Evolutionary conservation across 2,113 vertebrate species (phyloP).

Genomic region (Rhizomys pruinosus): DNA sequence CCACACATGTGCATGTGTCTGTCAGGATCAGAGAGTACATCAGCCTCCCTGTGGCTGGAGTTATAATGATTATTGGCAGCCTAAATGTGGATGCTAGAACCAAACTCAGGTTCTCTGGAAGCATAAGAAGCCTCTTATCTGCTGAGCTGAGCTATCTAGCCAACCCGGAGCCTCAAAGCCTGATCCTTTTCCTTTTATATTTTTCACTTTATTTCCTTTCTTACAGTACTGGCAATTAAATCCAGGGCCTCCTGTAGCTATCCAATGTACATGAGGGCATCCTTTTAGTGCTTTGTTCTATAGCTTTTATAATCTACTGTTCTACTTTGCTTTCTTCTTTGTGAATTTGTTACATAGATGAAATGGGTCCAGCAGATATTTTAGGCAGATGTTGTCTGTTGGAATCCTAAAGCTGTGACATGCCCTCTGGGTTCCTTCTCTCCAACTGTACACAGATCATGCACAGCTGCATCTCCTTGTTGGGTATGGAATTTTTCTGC

Average conservation of each 20-base stretch:
- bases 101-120: not conserved
- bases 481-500: not conserved
- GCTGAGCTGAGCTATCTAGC: not conserved
- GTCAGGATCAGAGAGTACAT: no score
- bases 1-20: not conserved
- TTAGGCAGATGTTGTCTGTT: not conserved
- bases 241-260: not conserved
- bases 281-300: not conserved
- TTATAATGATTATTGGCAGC: not conserved
- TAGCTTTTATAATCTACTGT: not conserved
- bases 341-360: not conserved
- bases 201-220: no score
- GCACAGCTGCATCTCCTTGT: not conserved
- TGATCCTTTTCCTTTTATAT: no score
- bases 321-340: not conserved
- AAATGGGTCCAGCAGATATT: not conserved
- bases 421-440: not conserved
- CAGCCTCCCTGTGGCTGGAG: not conserved
- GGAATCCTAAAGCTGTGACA: not conserved
- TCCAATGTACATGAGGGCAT: not conserved
- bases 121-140: no score
- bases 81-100: no score
- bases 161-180: no score
- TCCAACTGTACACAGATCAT: not conserved
- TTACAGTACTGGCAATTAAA: not conserved